A percentile compares a stretch with the other conserved stretches of the same genome.
These are phyloP conservation scores for Neuroscelio doddi DNA, from an alignment of 2,888 invertebrate species.

Conservation along the genomic window DNA sequence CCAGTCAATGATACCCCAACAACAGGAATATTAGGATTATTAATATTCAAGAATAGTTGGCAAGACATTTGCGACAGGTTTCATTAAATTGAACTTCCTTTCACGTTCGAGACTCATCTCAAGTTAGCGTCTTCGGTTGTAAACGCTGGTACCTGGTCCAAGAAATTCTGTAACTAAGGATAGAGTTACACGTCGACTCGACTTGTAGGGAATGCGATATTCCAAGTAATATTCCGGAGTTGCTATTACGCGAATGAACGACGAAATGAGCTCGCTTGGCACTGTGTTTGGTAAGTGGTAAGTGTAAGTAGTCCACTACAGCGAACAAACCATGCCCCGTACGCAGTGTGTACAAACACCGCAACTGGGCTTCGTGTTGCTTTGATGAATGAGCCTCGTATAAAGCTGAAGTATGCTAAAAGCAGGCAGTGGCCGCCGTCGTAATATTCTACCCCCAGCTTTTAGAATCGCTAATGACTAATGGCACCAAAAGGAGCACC, in stretches of 20 bases:
- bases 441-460: conserved; percentile 64
- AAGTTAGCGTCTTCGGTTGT: conserved; percentile 20
- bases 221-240: conserved; percentile 51
- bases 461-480: conserved; percentile 71
- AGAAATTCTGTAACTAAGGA: conserved; percentile 36
- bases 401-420: conserved; percentile 69
- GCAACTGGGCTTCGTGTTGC: conserved; percentile 52
- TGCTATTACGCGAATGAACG: conserved; percentile 52
- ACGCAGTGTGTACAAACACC: conserved; percentile 35
- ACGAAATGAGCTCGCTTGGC: conserved; percentile 45
- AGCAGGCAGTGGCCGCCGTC: conserved; percentile 58
- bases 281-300: conserved; percentile 38
- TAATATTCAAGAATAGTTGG: conserved; percentile 1
- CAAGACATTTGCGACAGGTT: not conserved
- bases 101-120: conserved; percentile 37
- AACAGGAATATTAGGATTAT: conserved; percentile 22
- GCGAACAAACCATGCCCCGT: conserved; percentile 24
- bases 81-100: conserved; percentile 33
- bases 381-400: conserved; percentile 69
- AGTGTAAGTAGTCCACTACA: conserved; percentile 41
- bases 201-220: conserved; percentile 40
- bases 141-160: conserved; percentile 22
- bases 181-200: conserved; percentile 44
- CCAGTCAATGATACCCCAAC: too few species aligned
- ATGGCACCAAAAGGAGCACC: conserved; percentile 62